Base-by-base conservation (phyloP, 2,113 vertebrate species). In the Nymphicus hollandicus region DNA sequence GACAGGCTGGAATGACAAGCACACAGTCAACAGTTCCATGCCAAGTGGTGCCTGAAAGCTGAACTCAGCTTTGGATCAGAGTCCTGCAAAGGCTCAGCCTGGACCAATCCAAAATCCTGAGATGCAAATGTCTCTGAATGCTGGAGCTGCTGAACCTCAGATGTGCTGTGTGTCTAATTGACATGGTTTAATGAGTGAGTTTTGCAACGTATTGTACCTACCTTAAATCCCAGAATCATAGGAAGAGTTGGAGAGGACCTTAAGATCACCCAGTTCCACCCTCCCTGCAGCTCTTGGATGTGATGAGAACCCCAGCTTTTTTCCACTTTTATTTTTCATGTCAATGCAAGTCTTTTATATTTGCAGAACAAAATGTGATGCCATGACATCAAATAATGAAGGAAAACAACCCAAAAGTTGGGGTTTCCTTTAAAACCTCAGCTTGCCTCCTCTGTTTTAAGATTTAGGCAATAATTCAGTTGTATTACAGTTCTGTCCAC, bases 391-490 rank as follows among this genome's bases (percentile, higher is more conserved):
- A 60, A 70, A 52, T 39, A 61, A 84, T 3, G 66, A 29, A 73
- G 41, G 19, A 72, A 86, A 91, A 81, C 56, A 41, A 7, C n/a
- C 25, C 31, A 0, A 44, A 88, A 80, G 1, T 9, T 24, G 61
- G 33, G 6, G 3, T 53, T 78, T 66, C 63, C 76, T 74, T 91
- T 80, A 43, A 39, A 50, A 81, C 14, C 50, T 66, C 73, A 3
- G 10, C 29, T 58, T 60, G 13, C 29, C 39, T 60, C 35, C 17
- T 81, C 24, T 79, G 79, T 53, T 58, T 33, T 64, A 85, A 47
- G 44, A 46, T 86, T 90, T 77, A 63, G 60, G 68, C 58, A 76
- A n/a, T 17, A 81, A 61, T 88, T 90, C 79, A 81, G 53, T 49
- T 37, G 28, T 14, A 9, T 47, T 17, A 12, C 28, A 1, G 63